Evolutionary conservation across 2,888 invertebrate genomes (phyloP).

Genomic region (Eupithecia tripunctaria): DNA sequence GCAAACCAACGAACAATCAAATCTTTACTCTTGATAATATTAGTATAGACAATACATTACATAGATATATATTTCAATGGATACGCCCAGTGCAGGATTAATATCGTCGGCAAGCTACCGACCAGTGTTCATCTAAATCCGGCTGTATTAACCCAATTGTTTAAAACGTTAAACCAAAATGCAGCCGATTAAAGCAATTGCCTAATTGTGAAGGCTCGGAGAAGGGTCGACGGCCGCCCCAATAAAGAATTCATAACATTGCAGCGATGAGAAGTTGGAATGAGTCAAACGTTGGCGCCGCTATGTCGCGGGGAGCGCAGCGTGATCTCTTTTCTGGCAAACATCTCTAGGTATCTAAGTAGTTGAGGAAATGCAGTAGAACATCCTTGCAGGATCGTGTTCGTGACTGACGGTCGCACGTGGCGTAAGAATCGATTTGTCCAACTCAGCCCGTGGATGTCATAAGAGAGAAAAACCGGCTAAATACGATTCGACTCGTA

Average conservation of each 20-base stretch:
- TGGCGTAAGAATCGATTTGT: neutral
- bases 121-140: neutral
- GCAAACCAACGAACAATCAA: no score
- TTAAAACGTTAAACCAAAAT: neutral
- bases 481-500: no score
- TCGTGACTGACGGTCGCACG: no score
- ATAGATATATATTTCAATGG: neutral
- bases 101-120: no score
- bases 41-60: no score
- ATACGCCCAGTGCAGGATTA: neutral
- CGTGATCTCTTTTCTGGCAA: constrained; percentile 58
- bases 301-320: constrained; percentile 38
- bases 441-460: no score
- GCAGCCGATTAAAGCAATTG: neutral
- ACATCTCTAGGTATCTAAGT: constrained; percentile 47
- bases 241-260: constrained; percentile 30
- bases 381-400: neutral
- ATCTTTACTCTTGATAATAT: no score
- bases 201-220: neutral
- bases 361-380: constrained; percentile 27
- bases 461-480: no score
- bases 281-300: constrained; percentile 32
- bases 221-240: constrained; percentile 9
- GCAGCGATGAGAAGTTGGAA: constrained; percentile 16
- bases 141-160: neutral